These are phyloP conservation scores for Melanerpes aurifrons DNA, from an alignment of 2,113 vertebrate genomes.

Conservation along the genomic window DNA sequence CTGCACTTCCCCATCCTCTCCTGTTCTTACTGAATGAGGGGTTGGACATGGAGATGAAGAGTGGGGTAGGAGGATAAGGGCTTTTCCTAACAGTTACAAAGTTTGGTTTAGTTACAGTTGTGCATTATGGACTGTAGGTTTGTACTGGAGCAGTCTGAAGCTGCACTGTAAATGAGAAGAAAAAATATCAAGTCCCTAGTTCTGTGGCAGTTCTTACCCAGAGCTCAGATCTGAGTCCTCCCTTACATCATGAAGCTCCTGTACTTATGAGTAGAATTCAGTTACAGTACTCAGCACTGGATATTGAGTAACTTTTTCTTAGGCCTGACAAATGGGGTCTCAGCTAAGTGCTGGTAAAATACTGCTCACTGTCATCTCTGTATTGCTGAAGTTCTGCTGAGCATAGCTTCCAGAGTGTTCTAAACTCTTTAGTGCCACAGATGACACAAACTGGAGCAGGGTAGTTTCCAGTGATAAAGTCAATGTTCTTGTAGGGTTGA, in stretches of 20 bases:
- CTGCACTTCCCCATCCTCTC: not conserved
- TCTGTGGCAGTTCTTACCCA: not conserved
- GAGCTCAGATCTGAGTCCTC: not conserved
- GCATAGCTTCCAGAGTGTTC: not conserved
- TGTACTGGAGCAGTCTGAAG: not conserved
- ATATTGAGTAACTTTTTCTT: not conserved
- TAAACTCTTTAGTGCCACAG: rapidly evolving
- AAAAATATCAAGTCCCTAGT: not conserved
- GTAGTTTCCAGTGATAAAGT: not conserved
- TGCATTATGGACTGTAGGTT: not conserved
- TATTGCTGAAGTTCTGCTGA: not conserved
- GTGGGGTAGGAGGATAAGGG: not conserved
- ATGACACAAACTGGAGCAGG: not conserved
- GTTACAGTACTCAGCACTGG: not conserved
- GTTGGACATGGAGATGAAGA: not conserved
- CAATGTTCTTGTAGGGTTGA: not conserved
- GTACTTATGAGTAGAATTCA: not conserved
- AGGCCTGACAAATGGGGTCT: not conserved
- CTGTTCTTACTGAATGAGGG: not conserved
- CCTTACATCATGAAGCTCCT: not conserved
- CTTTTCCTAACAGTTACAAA: not conserved
- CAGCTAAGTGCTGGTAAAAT: not conserved
- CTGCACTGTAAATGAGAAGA: not conserved
- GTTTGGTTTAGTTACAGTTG: not conserved
- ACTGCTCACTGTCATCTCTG: not conserved